Evolutionary conservation across 2,888 invertebrate genomes (phyloP).

Genomic region (Hylaea fasciaria): DNA sequence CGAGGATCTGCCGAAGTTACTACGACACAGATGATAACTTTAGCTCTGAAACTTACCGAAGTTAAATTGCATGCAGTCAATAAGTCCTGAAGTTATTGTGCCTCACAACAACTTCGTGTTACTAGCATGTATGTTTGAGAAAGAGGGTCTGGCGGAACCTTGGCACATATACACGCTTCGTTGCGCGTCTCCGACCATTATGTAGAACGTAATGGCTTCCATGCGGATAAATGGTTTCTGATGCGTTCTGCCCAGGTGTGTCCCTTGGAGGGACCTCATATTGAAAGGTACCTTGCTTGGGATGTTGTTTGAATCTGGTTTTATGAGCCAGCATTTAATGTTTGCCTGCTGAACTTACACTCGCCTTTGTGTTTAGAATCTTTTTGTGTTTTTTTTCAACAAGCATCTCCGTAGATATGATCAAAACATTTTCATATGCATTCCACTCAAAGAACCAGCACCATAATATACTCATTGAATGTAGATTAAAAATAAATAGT

Average conservation of each 20-base stretch:
- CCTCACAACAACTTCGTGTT: background rate
- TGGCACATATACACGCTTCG: conserved; percentile 34
- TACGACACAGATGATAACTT: too few species aligned
- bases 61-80: too few species aligned
- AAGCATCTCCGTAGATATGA: too few species aligned
- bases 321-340: conserved; percentile 21
- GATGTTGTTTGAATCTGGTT: conserved; percentile 23
- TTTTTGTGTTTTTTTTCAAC: background rate
- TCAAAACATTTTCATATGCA: too few species aligned
- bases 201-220: conserved; percentile 38
- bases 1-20: too few species aligned
- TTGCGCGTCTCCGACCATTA: conserved; percentile 35
- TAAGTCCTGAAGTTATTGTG: background rate
- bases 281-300: conserved; percentile 24
- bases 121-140: conserved; percentile 13
- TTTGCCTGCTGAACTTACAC: conserved; percentile 8
- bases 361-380: background rate
- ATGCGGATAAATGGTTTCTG: conserved; percentile 37
- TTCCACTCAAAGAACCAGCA: too few species aligned
- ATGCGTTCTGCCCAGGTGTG: conserved; percentile 37
- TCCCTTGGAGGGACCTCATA: conserved; percentile 30
- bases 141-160: conserved; percentile 13
- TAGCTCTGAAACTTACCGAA: too few species aligned
- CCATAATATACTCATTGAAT: background rate
- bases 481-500: background rate